These are phyloP conservation scores for Petrocephalus zakoni DNA, from an alignment of 2,113 vertebrate species.

Conservation along the genomic window DNA sequence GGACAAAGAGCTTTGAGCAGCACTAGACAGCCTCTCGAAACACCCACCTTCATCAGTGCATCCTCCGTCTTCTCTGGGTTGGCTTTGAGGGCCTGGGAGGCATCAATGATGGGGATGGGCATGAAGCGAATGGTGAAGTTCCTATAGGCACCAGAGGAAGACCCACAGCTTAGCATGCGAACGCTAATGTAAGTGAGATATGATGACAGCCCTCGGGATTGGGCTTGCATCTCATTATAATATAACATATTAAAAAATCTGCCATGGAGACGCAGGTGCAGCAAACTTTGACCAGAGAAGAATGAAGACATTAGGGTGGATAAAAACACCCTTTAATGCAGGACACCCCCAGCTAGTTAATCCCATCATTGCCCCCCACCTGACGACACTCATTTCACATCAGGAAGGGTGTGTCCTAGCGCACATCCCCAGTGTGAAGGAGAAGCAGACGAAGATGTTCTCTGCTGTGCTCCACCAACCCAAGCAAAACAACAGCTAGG, in stretches of 20 bases:
- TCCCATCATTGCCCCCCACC: background rate
- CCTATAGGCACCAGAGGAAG: conserved; percentile 49
- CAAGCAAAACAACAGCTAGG: no score
- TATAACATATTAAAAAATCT: background rate
- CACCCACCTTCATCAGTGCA: conserved; percentile 82
- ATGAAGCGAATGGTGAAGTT: conserved; percentile 95
- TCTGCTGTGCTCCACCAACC: no score
- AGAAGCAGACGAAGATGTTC: no score
- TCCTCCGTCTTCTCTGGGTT: conserved; percentile 94
- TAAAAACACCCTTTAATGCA: no score
- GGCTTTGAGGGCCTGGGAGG: conserved; percentile 88
- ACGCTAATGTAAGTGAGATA: background rate
- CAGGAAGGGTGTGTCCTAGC: no score
- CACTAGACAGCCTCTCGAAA: background rate
- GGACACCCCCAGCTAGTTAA: no score
- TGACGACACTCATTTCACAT: background rate
- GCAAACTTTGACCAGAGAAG: no score
- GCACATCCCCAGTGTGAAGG: no score
- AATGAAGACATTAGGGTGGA: no score
- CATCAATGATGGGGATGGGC: conserved; percentile 93
- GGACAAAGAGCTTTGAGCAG: background rate
- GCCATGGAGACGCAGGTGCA: background rate
- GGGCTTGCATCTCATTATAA: background rate
- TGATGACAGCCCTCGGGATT: background rate
- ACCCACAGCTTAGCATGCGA: background rate